Percentiles rank a stretch among this genome's conserved stretches.
Evolutionary conservation across 2,888 invertebrate species (phyloP).

Genomic region (Abrostola tripartita): DNA sequence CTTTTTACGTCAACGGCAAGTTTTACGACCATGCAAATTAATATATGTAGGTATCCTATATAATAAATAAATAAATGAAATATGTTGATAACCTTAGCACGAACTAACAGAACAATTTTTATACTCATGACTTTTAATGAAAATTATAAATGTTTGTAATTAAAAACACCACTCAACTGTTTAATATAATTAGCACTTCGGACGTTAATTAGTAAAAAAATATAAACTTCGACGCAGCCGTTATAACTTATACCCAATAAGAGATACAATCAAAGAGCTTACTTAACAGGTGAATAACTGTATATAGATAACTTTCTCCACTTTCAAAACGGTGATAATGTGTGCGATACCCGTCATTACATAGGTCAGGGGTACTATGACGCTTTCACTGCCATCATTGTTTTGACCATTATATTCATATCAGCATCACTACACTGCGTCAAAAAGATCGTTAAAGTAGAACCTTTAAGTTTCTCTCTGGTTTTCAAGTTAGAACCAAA

Average conservation of each 20-base stretch:
- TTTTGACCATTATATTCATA: slow-evolving; percentile 78
- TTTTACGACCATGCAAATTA: not conserved
- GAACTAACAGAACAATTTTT: not conserved
- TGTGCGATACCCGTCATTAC: slow-evolving; percentile 81
- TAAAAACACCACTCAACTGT: not conserved
- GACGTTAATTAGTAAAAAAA: not conserved
- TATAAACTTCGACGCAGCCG: not conserved
- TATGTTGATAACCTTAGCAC: no score
- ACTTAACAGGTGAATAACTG: slow-evolving; percentile 55
- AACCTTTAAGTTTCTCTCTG: slow-evolving; percentile 41
- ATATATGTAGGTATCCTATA: not conserved
- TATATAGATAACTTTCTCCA: slow-evolving; percentile 74
- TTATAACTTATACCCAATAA: slow-evolving; percentile 13
- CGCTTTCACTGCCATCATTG: slow-evolving; percentile 79
- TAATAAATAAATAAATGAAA: no score
- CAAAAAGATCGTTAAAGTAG: slow-evolving; percentile 4
- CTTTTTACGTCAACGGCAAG: not conserved
- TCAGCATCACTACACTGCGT: slow-evolving; percentile 35
- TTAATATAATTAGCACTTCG: not conserved
- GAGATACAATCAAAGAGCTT: slow-evolving; percentile 36
- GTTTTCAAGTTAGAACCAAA: slow-evolving; percentile 5
- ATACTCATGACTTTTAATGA: not conserved
- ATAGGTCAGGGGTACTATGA: slow-evolving; percentile 74
- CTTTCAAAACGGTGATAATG: slow-evolving; percentile 79
- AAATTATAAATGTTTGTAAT: not conserved